phyloP scores from a whole-genome alignment of 2,113 vertebrate genomes.

The Centrocercus urophasianus region DNA sequence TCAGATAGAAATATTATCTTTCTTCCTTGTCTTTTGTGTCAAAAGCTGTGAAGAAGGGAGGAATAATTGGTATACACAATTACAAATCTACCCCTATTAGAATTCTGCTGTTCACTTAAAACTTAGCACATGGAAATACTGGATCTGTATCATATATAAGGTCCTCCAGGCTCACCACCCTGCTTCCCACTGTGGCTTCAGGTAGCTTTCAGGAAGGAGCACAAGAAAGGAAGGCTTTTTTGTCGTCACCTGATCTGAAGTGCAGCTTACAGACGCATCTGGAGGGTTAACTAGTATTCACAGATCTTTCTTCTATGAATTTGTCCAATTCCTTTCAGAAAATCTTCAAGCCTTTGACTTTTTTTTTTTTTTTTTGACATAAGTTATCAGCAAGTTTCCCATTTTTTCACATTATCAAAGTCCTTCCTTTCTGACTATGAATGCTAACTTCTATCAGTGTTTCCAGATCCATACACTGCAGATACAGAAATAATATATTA shows the following conservation, averaged over 20 bases:
- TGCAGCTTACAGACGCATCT: neutral
- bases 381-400: neutral
- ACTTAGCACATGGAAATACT: neutral
- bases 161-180: neutral
- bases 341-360: neutral
- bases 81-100: neutral
- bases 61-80: neutral
- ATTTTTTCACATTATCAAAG: neutral
- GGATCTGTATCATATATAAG: neutral
- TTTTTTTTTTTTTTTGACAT: neutral
- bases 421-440: neutral
- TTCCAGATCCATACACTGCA: neutral
- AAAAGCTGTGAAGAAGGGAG: neutral
- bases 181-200: neutral
- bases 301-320: neutral
- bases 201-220: neutral
- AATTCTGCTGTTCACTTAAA: neutral
- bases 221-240: neutral
- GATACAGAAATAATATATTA: neutral
- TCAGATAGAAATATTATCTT: neutral
- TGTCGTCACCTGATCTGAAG: neutral
- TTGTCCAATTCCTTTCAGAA: neutral
- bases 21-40: neutral
- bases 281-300: neutral
- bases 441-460: neutral